Evolutionary conservation across 1,140 invertebrate genomes (phyloP), one percentile per base, ranked within the genome.

Genomic region (Triops cancriformis): DNA sequence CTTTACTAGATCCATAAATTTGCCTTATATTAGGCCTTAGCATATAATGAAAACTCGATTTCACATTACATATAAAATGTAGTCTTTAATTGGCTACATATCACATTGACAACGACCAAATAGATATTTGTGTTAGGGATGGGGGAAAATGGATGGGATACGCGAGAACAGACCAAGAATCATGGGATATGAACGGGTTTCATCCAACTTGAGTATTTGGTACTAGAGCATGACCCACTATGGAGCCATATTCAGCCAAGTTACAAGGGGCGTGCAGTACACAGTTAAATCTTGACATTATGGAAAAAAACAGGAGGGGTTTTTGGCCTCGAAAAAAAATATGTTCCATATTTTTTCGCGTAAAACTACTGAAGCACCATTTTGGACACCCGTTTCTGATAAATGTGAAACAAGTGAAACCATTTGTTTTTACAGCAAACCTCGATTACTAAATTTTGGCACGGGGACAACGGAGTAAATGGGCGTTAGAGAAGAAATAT

Each of bases 21-120:
- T 37, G 7, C 7, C 31, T 37, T 37, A 2, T 2, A 37, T 4
- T 37, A 37, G 7, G 2, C 31, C 31, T 4, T 2, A 37, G 31
- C 31, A 37, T n/a, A 23, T 64, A 64, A 9, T 64, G 23, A 64
- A 18, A 14, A 64, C 10, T 64, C 51, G 14, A 14, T 64, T 37
- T 64, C 51, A 64, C 51, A 64, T 64, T 64, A 64, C 51, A 64
- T 64, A 64, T 64, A 64, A 64, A 64, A 64, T 64, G 51, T 64
- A 64, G 51, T 64, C 51, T 64, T 64, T n/a, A 64, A 23, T 64
- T 18, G 51, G 51, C 51, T 64, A 64, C 51, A 64, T 64, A 64
- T 64, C 51, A 64, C 51, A 64, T 23, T 64, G 51, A 64, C 51
- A 64, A 64, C 51, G 51, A 64, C 51, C 51, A 64, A 64, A 64